phyloP scores from a whole-genome alignment of 1,140 invertebrate genomes.

The Drosophila seguyi region DNA sequence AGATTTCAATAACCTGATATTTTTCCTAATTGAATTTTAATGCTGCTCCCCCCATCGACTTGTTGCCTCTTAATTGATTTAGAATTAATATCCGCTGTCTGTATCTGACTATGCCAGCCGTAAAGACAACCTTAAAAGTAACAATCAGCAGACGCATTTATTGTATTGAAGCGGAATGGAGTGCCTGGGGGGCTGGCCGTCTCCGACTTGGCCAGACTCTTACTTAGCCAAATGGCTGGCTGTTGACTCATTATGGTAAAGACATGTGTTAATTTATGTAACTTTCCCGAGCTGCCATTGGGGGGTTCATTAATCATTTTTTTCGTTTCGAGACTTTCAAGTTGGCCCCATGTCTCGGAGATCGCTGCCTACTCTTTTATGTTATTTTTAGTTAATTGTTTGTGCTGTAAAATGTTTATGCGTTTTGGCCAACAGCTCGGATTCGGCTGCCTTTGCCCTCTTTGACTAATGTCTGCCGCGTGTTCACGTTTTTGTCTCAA shows the following conservation, averaged over 20 bases:
- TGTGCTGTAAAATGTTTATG: slow-evolving; percentile 80
- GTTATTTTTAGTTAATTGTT: slow-evolving; percentile 83
- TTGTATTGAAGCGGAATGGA: slow-evolving; percentile 63
- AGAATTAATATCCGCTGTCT: slow-evolving; percentile 32
- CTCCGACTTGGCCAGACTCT: slow-evolving; percentile 24
- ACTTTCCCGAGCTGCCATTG: slow-evolving; percentile 74
- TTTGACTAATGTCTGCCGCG: slow-evolving; percentile 79
- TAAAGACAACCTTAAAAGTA: slow-evolving; percentile 25
- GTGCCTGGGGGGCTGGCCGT: slow-evolving; percentile 22
- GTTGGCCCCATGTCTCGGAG: slow-evolving; percentile 37
- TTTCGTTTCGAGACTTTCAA: slow-evolving; percentile 46
- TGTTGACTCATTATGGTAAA: slow-evolving; percentile 74
- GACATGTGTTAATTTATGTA: slow-evolving; percentile 84
- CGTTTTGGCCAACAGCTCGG: slow-evolving; percentile 66
- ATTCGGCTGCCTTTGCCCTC: slow-evolving; percentile 64
- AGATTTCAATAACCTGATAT: not conserved
- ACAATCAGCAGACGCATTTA: slow-evolving; percentile 62
- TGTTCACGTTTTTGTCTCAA: slow-evolving; percentile 67
- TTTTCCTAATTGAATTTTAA: slow-evolving; percentile 28
- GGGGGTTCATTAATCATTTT: slow-evolving; percentile 79
- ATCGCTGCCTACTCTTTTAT: slow-evolving; percentile 71
- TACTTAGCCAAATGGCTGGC: slow-evolving; percentile 32
- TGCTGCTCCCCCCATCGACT: slow-evolving; percentile 14
- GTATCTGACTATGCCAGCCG: slow-evolving; percentile 3
- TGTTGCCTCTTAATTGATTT: slow-evolving; percentile 40